Base-by-base conservation (phyloP, 2,888 invertebrate species). In the Masnerella sp. region DNA sequence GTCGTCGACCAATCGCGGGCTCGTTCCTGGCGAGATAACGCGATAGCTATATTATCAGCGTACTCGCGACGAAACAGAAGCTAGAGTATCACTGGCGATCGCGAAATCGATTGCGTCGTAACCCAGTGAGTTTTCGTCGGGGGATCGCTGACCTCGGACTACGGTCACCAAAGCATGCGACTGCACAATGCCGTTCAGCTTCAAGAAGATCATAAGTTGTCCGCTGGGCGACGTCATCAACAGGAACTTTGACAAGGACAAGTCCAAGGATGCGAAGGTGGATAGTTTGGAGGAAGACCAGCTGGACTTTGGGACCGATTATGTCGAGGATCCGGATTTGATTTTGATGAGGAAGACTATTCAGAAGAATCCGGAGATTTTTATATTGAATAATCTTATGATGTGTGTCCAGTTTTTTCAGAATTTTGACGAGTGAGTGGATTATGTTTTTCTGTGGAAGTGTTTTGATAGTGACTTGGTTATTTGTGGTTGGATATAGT, bases 371-470 rank as follows among this genome's bases (percentile, higher is more conserved):
- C 89, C 93, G 4, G 91, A 93, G 80, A 89, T 90, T 2, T 95
- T 95, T 84, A 88, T 95, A 7, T 86, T 95, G 8, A 95, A 95
- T 83, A 94, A 95, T 84, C 90, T 94, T 62, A 89, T 94, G 58
- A 89, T 95, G 84, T 91, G 92, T 9, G 89, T 94, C 15, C 94
- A 95, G 87, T 95, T 95, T 88, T 94, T 94, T 81, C 91, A 92
- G 76, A 93, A 95, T 85, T 95, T 91, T 82, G 93, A 94, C 84
- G 90, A 91, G 95, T 95, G 86, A 89, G 90, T 87, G 9, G n/a
- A n/a, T n/a, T n/a, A n/a, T n/a, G n/a, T n/a, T n/a, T n/a, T n/a
- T n/a, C n/a, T n/a, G n/a, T n/a, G n/a, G n/a, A n/a, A n/a, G n/a
- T 40, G 5, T 9, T 17, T 40, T 49, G 14, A 54, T 38, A 17